phyloP scores from a whole-genome alignment of 2,797 vertebrate genomes.

The Balearica regulorum region DNA sequence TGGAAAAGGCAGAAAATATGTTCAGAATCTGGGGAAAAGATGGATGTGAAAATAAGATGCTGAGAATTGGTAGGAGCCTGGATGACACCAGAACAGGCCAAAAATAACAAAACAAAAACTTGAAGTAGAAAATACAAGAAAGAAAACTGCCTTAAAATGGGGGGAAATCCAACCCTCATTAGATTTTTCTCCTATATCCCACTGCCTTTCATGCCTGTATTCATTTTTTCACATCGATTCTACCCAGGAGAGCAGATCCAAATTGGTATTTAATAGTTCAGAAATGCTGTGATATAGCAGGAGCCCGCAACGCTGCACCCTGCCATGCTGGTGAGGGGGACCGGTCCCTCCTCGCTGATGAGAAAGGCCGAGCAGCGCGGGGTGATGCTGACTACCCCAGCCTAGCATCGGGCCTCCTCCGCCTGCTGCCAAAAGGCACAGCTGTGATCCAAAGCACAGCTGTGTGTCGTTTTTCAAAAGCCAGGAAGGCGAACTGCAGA shows the following conservation, averaged over 20 bases:
- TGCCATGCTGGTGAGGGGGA: background rate
- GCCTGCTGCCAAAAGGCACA: background rate
- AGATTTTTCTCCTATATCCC: background rate
- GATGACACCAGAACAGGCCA: background rate
- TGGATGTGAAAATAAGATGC: slow-evolving; percentile 9
- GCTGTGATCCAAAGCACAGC: slow-evolving; percentile 23
- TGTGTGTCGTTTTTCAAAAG: background rate
- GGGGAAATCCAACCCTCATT: background rate
- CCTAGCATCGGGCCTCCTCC: background rate
- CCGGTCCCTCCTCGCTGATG: background rate
- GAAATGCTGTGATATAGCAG: background rate
- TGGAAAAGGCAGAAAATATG: background rate
- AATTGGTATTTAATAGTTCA: background rate
- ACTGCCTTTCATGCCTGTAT: background rate
- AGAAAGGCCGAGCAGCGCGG: rapidly evolving
- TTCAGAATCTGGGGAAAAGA: background rate
- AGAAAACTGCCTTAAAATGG: background rate
- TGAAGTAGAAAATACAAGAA: background rate
- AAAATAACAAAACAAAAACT: background rate
- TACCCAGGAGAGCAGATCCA: background rate
- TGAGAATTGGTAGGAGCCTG: background rate
- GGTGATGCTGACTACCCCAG: background rate
- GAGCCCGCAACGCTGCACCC: rapidly evolving
- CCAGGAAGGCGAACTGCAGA: slow-evolving; percentile 44
- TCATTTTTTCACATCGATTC: background rate